Conservation (phyloP, 2,888 invertebrate species). For the Aspidiotus destructor region DNA sequence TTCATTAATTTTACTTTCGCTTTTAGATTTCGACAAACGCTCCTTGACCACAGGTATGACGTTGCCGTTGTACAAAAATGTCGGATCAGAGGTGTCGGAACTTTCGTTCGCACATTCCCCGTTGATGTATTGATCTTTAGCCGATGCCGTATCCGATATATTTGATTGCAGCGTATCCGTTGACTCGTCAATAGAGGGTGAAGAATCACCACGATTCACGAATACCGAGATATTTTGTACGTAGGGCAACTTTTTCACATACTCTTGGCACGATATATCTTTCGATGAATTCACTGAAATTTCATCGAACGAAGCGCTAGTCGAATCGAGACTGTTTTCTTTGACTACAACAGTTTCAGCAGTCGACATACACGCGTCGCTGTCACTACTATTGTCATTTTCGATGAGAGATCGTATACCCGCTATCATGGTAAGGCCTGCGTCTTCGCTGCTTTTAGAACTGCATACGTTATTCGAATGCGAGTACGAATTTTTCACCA, state of each 20-base stretch:
- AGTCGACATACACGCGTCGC: conserved; percentile 35
- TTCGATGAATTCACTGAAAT: not conserved
- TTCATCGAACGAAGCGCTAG: not conserved
- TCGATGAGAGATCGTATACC: conserved; percentile 16
- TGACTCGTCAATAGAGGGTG: conserved; percentile 42
- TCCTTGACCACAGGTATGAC: too few relatives aligned
- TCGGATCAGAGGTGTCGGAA: too few relatives aligned
- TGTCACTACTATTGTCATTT: not conserved
- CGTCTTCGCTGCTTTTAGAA: not conserved
- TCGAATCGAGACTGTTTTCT: not conserved
- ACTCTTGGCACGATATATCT: conserved; percentile 13
- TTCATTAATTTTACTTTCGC: too few relatives aligned
- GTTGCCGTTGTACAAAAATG: too few relatives aligned
- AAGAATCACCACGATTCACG: conserved; percentile 47
- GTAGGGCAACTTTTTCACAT: conserved; percentile 36
- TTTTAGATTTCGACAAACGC: too few relatives aligned
- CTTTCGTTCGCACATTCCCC: too few relatives aligned
- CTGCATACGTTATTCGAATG: not conserved
- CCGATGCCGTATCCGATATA: conserved; percentile 38
- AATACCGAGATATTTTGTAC: conserved; percentile 51
- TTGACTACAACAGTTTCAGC: not conserved
- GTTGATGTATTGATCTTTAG: conserved; percentile 26
- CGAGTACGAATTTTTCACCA: conserved; percentile 15
- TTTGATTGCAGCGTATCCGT: conserved; percentile 37
- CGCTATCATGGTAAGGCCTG: not conserved